phyloP scores from a whole-genome alignment of 2,888 invertebrate species.

The Acanthosepion pharaonis region DNA sequence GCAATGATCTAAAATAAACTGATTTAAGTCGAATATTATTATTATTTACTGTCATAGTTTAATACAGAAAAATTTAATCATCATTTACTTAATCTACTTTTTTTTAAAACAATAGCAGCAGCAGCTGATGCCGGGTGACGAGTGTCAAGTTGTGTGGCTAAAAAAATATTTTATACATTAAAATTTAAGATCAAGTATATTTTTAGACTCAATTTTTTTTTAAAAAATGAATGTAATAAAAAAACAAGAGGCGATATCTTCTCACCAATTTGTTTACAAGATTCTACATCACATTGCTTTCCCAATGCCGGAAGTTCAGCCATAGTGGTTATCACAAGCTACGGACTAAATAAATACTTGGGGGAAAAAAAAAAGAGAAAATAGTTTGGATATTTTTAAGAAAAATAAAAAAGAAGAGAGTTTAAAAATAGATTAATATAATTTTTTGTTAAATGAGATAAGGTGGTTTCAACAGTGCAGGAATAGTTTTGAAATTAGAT shows the following conservation, averaged over 20 bases:
- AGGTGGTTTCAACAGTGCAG: not conserved
- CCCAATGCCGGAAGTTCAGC: constrained; percentile 67
- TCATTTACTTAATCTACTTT: no score
- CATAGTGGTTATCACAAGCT: constrained; percentile 54
- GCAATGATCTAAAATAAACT: not conserved
- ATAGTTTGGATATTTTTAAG: not conserved
- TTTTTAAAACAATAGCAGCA: not conserved
- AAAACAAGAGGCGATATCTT: not conserved
- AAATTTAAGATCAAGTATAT: not conserved
- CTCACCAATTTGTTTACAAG: constrained; percentile 64
- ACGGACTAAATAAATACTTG: not conserved
- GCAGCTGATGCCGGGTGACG: not conserved
- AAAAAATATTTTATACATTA: not conserved
- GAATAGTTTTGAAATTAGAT: not conserved
- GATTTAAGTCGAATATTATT: not conserved
- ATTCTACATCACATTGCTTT: constrained; percentile 60
- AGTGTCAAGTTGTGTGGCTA: not conserved
- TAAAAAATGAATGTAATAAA: not conserved
- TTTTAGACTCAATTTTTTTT: not conserved
- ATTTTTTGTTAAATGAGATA: not conserved
- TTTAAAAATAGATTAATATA: not conserved
- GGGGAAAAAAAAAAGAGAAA: not conserved
- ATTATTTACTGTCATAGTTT: not conserved
- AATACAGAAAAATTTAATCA: no score
- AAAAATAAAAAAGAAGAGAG: not conserved